Evolutionary conservation across 2,888 invertebrate genomes (phyloP), one percentile per base, ranked within the genome.

Genomic region (Epinotia demarniana): DNA sequence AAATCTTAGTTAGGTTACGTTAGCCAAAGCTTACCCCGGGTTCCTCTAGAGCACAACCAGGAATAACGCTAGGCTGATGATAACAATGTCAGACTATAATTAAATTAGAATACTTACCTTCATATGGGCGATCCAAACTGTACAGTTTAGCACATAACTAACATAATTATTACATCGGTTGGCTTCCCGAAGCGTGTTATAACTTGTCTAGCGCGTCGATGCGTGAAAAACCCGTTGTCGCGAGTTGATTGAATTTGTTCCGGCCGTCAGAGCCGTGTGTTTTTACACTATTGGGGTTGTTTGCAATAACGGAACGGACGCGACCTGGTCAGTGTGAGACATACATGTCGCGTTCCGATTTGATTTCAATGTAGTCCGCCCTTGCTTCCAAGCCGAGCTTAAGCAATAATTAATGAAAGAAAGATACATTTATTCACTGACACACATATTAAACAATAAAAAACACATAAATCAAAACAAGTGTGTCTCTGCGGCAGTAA

Each of bases 201-300:
- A 61, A 61, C 33, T 39, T n/a, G 53, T 33, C 55, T 60, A 18
- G 5, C 66, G 66, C 53, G 18, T 55, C 66, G 33, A 55, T 13
- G 66, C 66, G 27, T 67, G 13, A 12, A 53, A 64, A 46, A 60
- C n/a, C 53, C 66, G 55, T 67, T 67, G 66, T 55, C 33, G 12
- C 66, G 53, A 19, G 66, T 55, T 67, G 66, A 67, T 67, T 67
- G 53, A 67, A 67, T 67, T 55, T 53, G 66, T 67, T 55, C 66
- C 66, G 46, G 43, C 58, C 58, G 60, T 6, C 49, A 43, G 43
- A 19, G 19, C 33, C 55, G 33, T n/a, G 66, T 55, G 53, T 67
- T 67, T 53, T 67, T 67, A 27, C 27, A 60, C 60, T 27, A 55
- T 27, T 18, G 4, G 39, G 43, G 43, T 19, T 43, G 62, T 33